These are phyloP conservation scores for Rhabdornis inornatus DNA, from an alignment of 2,113 vertebrate species.

Conservation along the genomic window DNA sequence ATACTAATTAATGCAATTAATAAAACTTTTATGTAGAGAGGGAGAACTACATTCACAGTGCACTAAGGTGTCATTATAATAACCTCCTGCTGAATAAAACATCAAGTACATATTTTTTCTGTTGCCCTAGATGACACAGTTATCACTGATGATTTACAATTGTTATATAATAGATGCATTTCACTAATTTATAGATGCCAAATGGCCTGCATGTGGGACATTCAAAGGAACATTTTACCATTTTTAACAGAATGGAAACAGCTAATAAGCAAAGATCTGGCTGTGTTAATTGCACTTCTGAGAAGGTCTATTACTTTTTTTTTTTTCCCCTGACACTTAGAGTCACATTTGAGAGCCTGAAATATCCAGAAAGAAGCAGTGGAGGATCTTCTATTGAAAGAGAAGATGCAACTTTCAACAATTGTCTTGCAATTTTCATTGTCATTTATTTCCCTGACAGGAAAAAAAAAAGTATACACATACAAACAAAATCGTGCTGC, in stretches of 20 bases:
- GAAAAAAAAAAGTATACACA: not conserved
- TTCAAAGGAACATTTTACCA: not conserved
- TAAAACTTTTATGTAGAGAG: not conserved
- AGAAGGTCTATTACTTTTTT: not conserved
- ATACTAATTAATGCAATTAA: constrained; percentile 47
- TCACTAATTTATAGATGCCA: constrained; percentile 19
- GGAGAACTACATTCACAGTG: not conserved
- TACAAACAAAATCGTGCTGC: not conserved
- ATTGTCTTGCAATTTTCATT: not conserved
- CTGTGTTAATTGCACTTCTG: not conserved
- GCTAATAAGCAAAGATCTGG: not conserved
- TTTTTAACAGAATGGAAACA: not conserved
- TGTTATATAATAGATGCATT: not conserved
- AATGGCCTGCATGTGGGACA: not conserved
- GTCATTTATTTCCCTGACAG: not conserved
- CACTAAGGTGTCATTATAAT: constrained; percentile 12
- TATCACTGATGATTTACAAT: not conserved
- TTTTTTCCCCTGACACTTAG: rapidly evolving
- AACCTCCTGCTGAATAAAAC: constrained; percentile 44
- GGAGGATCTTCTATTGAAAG: rapidly evolving
- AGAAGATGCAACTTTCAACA: not conserved
- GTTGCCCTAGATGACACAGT: not conserved
- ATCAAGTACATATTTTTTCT: constrained; percentile 12
- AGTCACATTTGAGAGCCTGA: not conserved
- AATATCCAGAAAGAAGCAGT: not conserved